These are phyloP conservation scores for Aplysina aerophoba DNA, from an alignment of 37 sponge, comb jelly and placozoan species.

Conservation along the genomic window DNA sequence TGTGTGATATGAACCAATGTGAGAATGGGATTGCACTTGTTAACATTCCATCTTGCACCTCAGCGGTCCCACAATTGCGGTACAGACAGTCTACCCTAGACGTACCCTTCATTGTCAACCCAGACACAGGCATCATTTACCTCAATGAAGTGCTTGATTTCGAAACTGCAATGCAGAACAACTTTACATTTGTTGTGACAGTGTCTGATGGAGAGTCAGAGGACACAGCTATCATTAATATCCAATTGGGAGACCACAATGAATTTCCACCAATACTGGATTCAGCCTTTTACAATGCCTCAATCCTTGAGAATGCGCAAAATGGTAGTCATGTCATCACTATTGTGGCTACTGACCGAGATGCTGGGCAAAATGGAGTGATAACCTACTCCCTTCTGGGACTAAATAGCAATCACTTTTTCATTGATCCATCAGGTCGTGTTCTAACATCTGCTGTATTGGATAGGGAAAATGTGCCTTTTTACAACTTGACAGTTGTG, in stretches of 20 bases:
- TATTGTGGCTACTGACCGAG: conserved; percentile 55
- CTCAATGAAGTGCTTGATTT: not conserved
- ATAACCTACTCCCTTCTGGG: conserved; percentile 43
- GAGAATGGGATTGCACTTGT: not conserved
- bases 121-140: conserved; percentile 26
- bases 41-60: not conserved
- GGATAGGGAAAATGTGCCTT: conserved; percentile 30
- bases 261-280: conserved; percentile 63
- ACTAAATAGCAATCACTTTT: conserved; percentile 32
- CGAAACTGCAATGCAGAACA: not conserved
- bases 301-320: conserved; percentile 43
- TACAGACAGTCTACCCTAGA: not conserved
- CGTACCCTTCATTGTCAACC: conserved; percentile 18
- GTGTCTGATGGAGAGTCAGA: not conserved
- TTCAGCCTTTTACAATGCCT: conserved; percentile 29
- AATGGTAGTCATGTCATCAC: conserved; percentile 39
- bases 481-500: conserved; percentile 43
- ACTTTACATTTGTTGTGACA: not conserved
- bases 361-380: conserved; percentile 36
- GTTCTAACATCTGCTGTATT: not conserved
- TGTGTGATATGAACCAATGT: conserved; percentile 3
- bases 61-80: not conserved
- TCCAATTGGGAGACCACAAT: conserved; percentile 44
- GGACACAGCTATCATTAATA: conserved; percentile 14
- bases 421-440: conserved; percentile 33